Conservation (phyloP, 2,797 vertebrate genomes). For the Gadopsis marmoratus region DNA sequence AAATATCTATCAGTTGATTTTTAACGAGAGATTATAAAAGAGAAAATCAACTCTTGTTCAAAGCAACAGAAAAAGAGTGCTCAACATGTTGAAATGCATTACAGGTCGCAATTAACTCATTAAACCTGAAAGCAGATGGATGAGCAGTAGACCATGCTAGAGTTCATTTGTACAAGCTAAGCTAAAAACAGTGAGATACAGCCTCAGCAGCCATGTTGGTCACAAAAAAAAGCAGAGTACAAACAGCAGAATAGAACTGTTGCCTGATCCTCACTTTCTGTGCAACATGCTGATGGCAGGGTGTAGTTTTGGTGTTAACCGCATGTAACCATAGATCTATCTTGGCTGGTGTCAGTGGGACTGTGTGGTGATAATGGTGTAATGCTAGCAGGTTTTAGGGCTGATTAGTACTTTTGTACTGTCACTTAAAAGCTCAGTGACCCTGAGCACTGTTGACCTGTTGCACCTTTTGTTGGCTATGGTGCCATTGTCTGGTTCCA, state of each 20-base stretch:
- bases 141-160: slow-evolving; percentile 36
- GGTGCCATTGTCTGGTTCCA: background rate
- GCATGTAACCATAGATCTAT: slow-evolving; percentile 4
- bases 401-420: background rate
- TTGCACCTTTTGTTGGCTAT: background rate
- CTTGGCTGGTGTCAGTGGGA: background rate
- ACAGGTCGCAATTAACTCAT: slow-evolving; percentile 32
- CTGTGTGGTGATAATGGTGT: background rate
- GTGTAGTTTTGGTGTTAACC: background rate
- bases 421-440: background rate
- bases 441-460: background rate
- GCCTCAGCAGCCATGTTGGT: slow-evolving; percentile 23
- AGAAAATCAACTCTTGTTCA: background rate
- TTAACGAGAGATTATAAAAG: slow-evolving; percentile 14
- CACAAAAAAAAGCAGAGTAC: slow-evolving; percentile 6
- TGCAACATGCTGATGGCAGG: slow-evolving; percentile 11
- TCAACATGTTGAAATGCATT: slow-evolving; percentile 21
- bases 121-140: slow-evolving; percentile 50
- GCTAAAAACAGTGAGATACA: slow-evolving; percentile 19
- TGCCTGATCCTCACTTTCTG: background rate
- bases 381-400: background rate
- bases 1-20: background rate
- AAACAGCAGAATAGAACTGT: background rate
- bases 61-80: slow-evolving; percentile 1
- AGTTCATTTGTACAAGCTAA: slow-evolving; percentile 27